These are phyloP conservation scores for Chironomus riparius DNA, from an alignment of 2,888 invertebrate genomes.

Conservation along the genomic window DNA sequence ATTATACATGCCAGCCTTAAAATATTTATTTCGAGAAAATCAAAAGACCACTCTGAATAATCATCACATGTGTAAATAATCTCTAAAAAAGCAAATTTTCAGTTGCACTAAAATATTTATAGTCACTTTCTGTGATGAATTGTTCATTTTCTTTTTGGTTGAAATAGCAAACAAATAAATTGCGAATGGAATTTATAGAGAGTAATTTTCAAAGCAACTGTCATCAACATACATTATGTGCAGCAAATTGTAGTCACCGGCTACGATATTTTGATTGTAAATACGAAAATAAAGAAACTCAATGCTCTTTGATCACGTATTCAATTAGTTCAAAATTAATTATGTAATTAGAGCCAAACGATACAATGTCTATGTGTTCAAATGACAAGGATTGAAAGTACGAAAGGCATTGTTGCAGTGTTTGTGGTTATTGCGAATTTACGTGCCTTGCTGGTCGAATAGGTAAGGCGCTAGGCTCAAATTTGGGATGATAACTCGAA, in stretches of 20 bases:
- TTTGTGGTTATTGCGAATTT: too few species aligned
- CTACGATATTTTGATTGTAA: neutral
- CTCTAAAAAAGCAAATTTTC: neutral
- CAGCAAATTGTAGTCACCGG: neutral
- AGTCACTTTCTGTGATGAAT: neutral
- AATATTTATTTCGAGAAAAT: too few species aligned
- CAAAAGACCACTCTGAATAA: too few species aligned
- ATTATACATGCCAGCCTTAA: neutral
- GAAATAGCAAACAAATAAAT: neutral
- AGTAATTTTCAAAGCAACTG: neutral
- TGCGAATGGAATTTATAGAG: too few species aligned
- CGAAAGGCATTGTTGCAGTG: neutral
- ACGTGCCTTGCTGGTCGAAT: too few species aligned
- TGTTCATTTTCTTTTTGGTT: neutral
- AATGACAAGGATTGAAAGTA: neutral
- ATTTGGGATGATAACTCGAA: too few species aligned
- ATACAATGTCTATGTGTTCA: neutral
- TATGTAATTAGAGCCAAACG: constrained; percentile 18
- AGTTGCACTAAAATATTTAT: neutral
- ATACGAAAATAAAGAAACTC: neutral
- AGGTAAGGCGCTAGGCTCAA: too few species aligned
- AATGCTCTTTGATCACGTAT: constrained; percentile 9
- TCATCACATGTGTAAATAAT: too few species aligned
- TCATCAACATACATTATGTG: neutral
- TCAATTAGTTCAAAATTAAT: constrained; percentile 24